A percentile compares a stretch with the other conserved stretches of the same genome.
Conservation (phyloP, 2,797 vertebrate species). For the Acanthurus tractus region DNA sequence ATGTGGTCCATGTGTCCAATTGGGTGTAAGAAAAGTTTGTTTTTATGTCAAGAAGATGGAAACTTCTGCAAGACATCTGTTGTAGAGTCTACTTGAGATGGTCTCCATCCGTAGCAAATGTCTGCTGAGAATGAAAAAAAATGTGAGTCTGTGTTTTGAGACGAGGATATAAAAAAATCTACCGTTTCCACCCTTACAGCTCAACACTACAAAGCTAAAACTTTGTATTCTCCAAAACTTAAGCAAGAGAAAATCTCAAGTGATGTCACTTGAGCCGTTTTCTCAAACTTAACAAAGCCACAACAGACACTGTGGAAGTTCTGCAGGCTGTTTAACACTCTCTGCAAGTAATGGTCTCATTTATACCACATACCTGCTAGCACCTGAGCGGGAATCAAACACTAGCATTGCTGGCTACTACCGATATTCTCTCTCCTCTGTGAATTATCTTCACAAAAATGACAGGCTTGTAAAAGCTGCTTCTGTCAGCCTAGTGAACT, state of each 20-base stretch:
- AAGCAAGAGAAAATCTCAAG: too few species aligned
- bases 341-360: slow-evolving; percentile 19
- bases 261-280: too few species aligned
- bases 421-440: slow-evolving; percentile 4
- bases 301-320: too few species aligned
- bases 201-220: not conserved
- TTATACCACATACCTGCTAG: not conserved
- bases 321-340: too few species aligned
- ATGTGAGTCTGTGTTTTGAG: slow-evolving; percentile 4
- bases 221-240: too few species aligned
- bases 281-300: too few species aligned
- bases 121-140: slow-evolving; percentile 23
- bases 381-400: slow-evolving; percentile 9
- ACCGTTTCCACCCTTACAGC: not conserved
- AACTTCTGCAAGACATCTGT: slow-evolving; percentile 37
- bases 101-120: slow-evolving; percentile 17
- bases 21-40: slow-evolving; percentile 4
- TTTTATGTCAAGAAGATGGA: slow-evolving; percentile 10
- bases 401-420: not conserved
- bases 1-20: slow-evolving; percentile 6
- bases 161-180: not conserved
- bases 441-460: slow-evolving; percentile 31
- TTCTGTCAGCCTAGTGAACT: slow-evolving; percentile 50
- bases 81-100: not conserved
- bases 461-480: slow-evolving; percentile 32